These are phyloP conservation scores for Ichneumoninae sp. DNA, from an alignment of 2,888 invertebrate genomes.

Conservation along the genomic window DNA sequence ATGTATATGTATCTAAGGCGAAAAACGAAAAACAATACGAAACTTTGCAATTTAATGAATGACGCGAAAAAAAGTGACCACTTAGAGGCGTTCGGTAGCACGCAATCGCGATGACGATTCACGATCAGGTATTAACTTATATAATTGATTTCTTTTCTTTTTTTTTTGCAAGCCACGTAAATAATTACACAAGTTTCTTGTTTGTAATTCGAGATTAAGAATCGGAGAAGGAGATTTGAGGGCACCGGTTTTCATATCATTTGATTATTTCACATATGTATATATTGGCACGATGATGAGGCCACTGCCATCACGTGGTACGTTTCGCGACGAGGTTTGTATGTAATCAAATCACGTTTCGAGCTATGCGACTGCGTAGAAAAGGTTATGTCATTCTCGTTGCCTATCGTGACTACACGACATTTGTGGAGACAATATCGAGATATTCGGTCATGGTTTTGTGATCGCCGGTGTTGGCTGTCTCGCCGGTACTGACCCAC, in stretches of 20 bases:
- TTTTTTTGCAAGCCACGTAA: neutral
- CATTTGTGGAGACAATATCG: neutral
- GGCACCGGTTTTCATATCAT: neutral
- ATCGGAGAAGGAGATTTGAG: neutral
- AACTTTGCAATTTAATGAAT: constrained; percentile 8
- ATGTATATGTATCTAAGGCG: too few relatives aligned
- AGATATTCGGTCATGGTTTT: neutral
- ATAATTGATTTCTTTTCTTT: neutral
- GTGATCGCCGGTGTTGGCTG: constrained; percentile 9
- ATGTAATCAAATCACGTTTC: constrained; percentile 21
- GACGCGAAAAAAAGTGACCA: constrained; percentile 1
- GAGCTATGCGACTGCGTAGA: constrained; percentile 38
- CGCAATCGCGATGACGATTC: constrained; percentile 32
- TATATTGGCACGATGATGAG: neutral
- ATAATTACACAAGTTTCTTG: neutral
- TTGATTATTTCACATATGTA: neutral
- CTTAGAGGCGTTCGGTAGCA: neutral
- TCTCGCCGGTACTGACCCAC: constrained; percentile 15
- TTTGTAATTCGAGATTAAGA: neutral
- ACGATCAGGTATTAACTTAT: neutral
- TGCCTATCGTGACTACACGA: neutral
- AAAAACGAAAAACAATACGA: constrained; percentile 12
- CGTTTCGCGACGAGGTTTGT: neutral
- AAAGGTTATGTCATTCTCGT: constrained; percentile 40
- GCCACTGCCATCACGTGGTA: neutral